Percentiles rank a stretch among this genome's conserved stretches.
phyloP scores from a whole-genome alignment of 2,113 vertebrate species.

The Protobothrops mucrosquamatus region DNA sequence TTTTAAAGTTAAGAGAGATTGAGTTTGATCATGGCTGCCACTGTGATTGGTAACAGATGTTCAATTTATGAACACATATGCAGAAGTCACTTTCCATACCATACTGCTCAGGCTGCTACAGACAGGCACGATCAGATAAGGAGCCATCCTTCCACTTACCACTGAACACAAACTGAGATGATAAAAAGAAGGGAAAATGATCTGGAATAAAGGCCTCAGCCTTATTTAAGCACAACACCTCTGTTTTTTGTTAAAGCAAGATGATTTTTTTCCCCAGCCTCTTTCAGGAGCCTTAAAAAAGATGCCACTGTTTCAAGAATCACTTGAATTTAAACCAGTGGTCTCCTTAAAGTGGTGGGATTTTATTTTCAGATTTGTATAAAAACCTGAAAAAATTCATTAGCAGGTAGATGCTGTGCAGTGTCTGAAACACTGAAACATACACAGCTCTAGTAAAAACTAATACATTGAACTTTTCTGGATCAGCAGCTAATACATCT shows the following conservation, averaged over 20 bases:
- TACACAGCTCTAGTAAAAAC: not conserved
- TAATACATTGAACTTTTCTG: not conserved
- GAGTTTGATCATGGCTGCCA: slow-evolving; percentile 14
- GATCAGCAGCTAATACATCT: not conserved
- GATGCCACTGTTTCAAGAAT: not conserved
- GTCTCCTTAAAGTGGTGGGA: not conserved
- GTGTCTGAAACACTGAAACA: not conserved
- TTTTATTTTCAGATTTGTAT: not conserved
- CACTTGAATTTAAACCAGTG: not conserved
- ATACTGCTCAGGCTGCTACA: slow-evolving; percentile 1
- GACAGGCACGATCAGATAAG: not conserved
- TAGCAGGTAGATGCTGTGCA: not conserved
- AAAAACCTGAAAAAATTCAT: not conserved
- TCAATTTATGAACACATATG: slow-evolving; percentile 24
- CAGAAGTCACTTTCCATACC: slow-evolving; percentile 20
- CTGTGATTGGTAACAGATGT: slow-evolving; percentile 22
- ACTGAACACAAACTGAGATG: not conserved
- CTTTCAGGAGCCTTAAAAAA: not conserved
- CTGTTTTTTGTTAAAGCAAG: not conserved
- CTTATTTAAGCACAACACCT: not conserved
- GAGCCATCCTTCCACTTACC: not conserved
- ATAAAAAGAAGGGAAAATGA: not conserved
- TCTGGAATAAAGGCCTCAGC: not conserved
- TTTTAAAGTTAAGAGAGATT: slow-evolving; percentile 13
- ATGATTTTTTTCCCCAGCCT: not conserved